Percentiles rank a stretch among this genome's conserved stretches.
Evolutionary conservation across 2,888 invertebrate species (phyloP).

Genomic region (Tineola bisselliella): DNA sequence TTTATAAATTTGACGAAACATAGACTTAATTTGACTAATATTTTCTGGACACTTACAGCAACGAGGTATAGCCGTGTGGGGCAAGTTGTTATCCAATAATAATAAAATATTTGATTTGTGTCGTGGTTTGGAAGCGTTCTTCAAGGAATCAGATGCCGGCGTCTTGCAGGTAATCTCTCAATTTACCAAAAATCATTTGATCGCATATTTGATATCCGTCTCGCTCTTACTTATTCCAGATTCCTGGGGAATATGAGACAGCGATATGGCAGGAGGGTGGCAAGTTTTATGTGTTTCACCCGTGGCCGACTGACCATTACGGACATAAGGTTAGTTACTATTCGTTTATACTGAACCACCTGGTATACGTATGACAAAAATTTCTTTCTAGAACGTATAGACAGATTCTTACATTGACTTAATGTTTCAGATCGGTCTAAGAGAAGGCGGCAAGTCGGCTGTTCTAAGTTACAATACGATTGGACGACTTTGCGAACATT

Average conservation of each 20-base stretch:
- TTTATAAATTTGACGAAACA: too few species aligned
- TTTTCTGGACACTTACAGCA: too few species aligned
- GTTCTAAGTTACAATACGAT: slow-evolving; percentile 37
- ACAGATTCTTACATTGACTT: too few species aligned
- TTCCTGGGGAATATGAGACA: slow-evolving; percentile 55
- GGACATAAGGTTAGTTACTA: slow-evolving; percentile 35
- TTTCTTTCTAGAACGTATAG: too few species aligned
- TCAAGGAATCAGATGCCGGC: slow-evolving; percentile 49
- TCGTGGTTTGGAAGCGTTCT: slow-evolving; percentile 46
- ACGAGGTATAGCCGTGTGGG: slow-evolving; percentile 55
- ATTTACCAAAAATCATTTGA: too few species aligned
- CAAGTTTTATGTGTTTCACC: slow-evolving; percentile 70
- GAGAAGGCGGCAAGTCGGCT: slow-evolving; percentile 50
- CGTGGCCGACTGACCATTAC: slow-evolving; percentile 54
- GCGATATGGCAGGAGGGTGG: slow-evolving; percentile 70
- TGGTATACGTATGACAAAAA: too few species aligned
- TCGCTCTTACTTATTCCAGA: too few species aligned
- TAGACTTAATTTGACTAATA: too few species aligned
- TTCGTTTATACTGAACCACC: too few species aligned
- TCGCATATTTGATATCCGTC: too few species aligned
- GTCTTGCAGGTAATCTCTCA: slow-evolving; percentile 51
- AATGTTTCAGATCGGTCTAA: slow-evolving; percentile 52
- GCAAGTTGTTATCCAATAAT: slow-evolving; percentile 39
- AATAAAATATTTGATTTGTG: slow-evolving; percentile 51
- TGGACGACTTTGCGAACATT: slow-evolving; percentile 41